Conservation (phyloP, 2,113 vertebrate genomes). For the Calonectris borealis region DNA sequence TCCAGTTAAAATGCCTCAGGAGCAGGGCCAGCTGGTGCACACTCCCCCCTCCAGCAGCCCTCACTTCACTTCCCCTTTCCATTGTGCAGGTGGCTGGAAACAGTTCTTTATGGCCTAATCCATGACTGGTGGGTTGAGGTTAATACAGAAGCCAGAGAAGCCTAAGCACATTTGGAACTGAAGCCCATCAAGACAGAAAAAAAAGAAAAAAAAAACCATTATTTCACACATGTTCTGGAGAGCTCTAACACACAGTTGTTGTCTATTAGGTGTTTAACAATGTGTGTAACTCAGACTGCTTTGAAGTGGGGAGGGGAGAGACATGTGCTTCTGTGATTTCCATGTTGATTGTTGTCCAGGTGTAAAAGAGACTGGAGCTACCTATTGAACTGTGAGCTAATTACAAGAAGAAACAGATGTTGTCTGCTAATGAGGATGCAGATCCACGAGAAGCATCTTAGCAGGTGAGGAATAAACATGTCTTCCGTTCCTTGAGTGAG, state of each 20-base stretch:
- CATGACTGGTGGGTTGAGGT: constrained; percentile 22
- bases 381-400: constrained; percentile 81
- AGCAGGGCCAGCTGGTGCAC: constrained; percentile 71
- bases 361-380: constrained; percentile 73
- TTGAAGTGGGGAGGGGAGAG: constrained; percentile 42
- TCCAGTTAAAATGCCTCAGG: constrained; percentile 68
- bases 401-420: constrained; percentile 80
- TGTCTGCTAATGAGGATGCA: constrained; percentile 76
- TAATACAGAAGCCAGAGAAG: constrained; percentile 34
- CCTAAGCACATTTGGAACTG: neutral
- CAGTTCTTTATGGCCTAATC: constrained; percentile 61
- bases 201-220: neutral
- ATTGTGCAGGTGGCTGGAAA: constrained; percentile 73
- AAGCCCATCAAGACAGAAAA: constrained; percentile 6
- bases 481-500: neutral
- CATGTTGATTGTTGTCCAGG: constrained; percentile 70
- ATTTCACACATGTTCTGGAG: constrained; percentile 39
- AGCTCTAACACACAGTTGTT: constrained; percentile 35
- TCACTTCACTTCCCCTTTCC: constrained; percentile 51
- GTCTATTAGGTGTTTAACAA: constrained; percentile 76
- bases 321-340: constrained; percentile 73
- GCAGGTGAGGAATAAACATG: constrained; percentile 17
- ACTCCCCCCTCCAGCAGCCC: neutral
- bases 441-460: constrained; percentile 33
- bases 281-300: constrained; percentile 70